Base-by-base conservation (phyloP, 2,113 vertebrate genomes). In the Eleginops maclovinus region DNA sequence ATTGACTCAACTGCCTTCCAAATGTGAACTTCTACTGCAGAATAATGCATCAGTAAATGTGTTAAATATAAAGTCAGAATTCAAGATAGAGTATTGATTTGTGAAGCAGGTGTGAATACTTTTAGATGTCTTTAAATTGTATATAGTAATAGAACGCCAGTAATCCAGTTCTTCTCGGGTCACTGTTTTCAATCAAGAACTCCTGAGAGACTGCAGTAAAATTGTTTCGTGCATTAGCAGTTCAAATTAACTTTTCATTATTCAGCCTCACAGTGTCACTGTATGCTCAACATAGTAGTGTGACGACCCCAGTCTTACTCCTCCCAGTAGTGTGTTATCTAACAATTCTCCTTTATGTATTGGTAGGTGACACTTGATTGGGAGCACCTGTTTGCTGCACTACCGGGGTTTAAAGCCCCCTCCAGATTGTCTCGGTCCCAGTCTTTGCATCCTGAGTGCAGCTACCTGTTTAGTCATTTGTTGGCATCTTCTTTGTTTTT, bases 1-100 rank as follows among this genome's bases (percentile, higher is more conserved):
- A 58, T 59, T 62, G 24, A 71, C 49, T 67, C 54, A 54, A 16
- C 36, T 58, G 74, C 36, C n/a, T 16, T 26, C 22, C 16, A 58
- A 58, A 70, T 16, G 58, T 58, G 19, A 71, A 40, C 24, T 47
- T 31, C 1, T 10, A 55, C 55, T 49, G 21, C 3, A 50, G 36
- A 73, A 1, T 13, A 9, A 24, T 41, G 43, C 60, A 43, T 4
- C 26, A 22, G 53, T 66, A 6, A 15, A 3, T 58, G 50, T 31
- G 15, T 56, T n/a, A 49, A 40, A 56, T 12, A 41, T 51, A 26
- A 31, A 8, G 12, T 9, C 11, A 46, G 24, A 36, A 11, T 31
- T 24, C 4, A 62, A 28, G 19, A 50, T 17, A 53, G 22, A 47
- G 11, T 53, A 24, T 31, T 31, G 24, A 56, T 56, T 19, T 41